Base-by-base conservation (phyloP, 35 echinoderm and acorn worm genomes). In the Acanthaster planci region DNA sequence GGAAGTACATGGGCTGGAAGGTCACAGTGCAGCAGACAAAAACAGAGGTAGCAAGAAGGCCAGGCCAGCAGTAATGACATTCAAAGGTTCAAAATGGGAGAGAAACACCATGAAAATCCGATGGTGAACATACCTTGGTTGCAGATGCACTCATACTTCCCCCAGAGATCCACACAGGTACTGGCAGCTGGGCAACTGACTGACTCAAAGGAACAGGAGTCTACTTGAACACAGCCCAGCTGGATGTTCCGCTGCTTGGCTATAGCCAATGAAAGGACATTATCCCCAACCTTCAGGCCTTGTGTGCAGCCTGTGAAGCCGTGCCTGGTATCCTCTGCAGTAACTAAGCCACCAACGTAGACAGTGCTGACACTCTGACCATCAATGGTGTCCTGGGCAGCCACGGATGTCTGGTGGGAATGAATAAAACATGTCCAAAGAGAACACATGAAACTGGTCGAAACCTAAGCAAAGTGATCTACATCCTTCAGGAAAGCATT, bases 201-300 rank as follows among this genome's bases (percentile, higher is more conserved):
- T 15, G 56, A 77, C 42, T 47, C 4, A 29, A 72, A 72, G 8
- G 56, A 42, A 76, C 95, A 97, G 1, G 84, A 23, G 35, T 90
- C 85, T 1, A 67, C 37, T 1, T 53, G 59, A 23, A 80, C 64
- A 77, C 95, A 90, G 21, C 95, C 90, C 32, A 39, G 38, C 23
- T 80, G 4, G 18, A 97, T 81, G 56, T 97, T 93, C 8, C 40
- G 44, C 47, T 77, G 55, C 21, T 57, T n/a, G 0, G 40, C 87
- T 18, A 77, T 67, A 35, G 89, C 55, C 19, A 80, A 72, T 52
- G 86, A 72, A 7, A 97, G 84, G 29, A 37, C 56, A 4, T 39
- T 38, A 17, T 67, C 84, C 21, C 95, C 91, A 51, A 97, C 86
- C n/a, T 77, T 80, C 40, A 93, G 85, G 37, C 90, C 95, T 88